Base-by-base conservation (phyloP, 2,113 vertebrate genomes). In the Oenanthe oenanthe region DNA sequence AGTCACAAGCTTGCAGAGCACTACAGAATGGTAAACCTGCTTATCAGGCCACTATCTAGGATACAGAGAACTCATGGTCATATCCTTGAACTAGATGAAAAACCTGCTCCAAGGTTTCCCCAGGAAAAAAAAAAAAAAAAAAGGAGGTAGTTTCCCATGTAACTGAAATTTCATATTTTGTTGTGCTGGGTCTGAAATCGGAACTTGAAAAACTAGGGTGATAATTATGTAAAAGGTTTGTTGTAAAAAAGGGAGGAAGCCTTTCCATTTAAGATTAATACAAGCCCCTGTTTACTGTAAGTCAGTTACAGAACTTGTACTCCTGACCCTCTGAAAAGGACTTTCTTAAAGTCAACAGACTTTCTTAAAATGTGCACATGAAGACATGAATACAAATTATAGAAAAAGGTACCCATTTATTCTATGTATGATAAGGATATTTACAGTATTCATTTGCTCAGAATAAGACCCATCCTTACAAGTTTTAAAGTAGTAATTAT, bases 321-420 rank as follows among this genome's bases (percentile, higher is more conserved):
- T 32, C 18, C 47, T 22, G 42, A 53, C 22, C 25, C 13, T 61
- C 32, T 42, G 40, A n/a, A 87, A 75, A 79, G 40, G 56, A 47
- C 12, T 26, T 34, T 36, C 34, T 36, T 36, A 36, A 36, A 36
- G 13, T 25, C 28, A 83, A 78, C 40, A 73, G 17, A 25, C 26
- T 82, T 92, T 48, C 34, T 42, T 21, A 62, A 76, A 61, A 28
- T 2, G 18, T 47, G 12, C n/a, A 87, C 1, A 6, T 7, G 18
- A 84, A 92, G n/a, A 95, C 75, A 93, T 84, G 45, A 72, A 90
- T 67, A 50, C 88, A 85, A 65, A 88, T 92, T 70, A 87, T 98
- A 98, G 91, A 98, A 98, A 98, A 98, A 97, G 68, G 95, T 97
- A 97, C 82, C 96, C 97, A 97, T 98, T 98, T 98, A 98, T 98